These are phyloP conservation scores for Leptopilina boulardi DNA, from an alignment of 1,140 invertebrate genomes.

Conservation along the genomic window DNA sequence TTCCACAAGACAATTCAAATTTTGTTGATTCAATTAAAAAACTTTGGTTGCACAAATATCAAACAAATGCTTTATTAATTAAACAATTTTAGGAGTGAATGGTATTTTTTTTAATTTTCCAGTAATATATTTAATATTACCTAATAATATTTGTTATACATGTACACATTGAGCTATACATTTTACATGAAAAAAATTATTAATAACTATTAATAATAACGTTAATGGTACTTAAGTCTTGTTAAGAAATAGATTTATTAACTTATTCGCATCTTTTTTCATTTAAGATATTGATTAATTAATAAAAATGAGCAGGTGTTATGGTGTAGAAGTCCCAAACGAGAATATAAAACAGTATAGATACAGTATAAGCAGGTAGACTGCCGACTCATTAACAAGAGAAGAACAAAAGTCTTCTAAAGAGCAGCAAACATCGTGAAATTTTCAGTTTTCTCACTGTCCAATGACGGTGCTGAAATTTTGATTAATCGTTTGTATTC, in stretches of 20 bases:
- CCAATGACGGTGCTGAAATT: conserved; percentile 15
- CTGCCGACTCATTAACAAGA: conserved; percentile 31
- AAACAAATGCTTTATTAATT: too few species aligned
- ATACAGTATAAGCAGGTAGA: not conserved
- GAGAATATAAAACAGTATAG: not conserved
- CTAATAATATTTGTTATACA: too few species aligned
- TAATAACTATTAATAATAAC: not conserved
- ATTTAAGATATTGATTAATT: not conserved
- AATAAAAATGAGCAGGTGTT: not conserved
- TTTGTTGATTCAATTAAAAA: too few species aligned
- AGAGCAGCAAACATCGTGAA: conserved; percentile 20
- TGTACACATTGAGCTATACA: too few species aligned
- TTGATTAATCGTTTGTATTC: conserved; percentile 27
- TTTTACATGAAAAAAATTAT: too few species aligned
- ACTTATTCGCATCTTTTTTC: not conserved
- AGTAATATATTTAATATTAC: too few species aligned
- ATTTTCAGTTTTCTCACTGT: conserved; percentile 22
- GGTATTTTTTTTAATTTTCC: too few species aligned
- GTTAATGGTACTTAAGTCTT: too few species aligned
- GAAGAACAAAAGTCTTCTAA: conserved; percentile 40
- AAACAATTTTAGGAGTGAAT: too few species aligned
- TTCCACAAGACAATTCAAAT: too few species aligned
- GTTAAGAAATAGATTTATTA: not conserved
- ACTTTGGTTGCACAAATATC: too few species aligned
- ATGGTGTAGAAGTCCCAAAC: not conserved